Base-by-base conservation (phyloP, 2,113 vertebrate species). In the Gopherus flavomarginatus region DNA sequence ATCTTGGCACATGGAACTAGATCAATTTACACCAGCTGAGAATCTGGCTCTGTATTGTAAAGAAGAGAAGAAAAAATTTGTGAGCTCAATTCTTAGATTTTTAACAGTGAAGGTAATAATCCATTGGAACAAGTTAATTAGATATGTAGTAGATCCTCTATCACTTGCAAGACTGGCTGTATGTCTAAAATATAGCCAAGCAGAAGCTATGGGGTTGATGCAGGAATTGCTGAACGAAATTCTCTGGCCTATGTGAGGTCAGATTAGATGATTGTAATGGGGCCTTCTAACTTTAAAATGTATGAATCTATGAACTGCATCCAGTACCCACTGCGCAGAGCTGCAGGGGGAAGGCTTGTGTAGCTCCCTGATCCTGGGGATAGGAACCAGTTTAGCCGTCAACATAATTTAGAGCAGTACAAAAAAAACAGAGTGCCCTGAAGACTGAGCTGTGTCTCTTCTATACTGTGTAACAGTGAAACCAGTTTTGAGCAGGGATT, bases 1-100 rank as follows among this genome's bases (percentile, higher is more conserved):
- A 0, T 8, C 47, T 4, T 10, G 65, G 42, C 29, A 1, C 5
- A 0, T 1, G 6, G 49, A 24, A 42, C 72, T 11, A 17, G 14
- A 50, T 42, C 42, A 57, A 17, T 47, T 47, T 78, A 78, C 11
- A 47, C 26, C 26, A 29, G 11, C 75, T 44, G 75, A 77, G 75
- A 14, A 26, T 77, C 11, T 47, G 13, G 75, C 22, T 78, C 42
- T 78, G 22, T 44, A 26, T 47, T 47, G 11, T 77, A 77, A 24
- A 26, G 42, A 78, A 78, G 42, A 4, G 22, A 44, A 3, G 42
- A 78, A 78, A 78, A 77, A 5, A 27, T 4, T 8, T 52, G 5
- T n/a, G 62, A 11, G 14, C 82, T 38, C 35, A 38, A 1, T 26
- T 47, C 49, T 12, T 2, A 35, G 14, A 16, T 75, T 26, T 31